Conservation (phyloP, 2,888 invertebrate species). For the Diaperis boleti region DNA sequence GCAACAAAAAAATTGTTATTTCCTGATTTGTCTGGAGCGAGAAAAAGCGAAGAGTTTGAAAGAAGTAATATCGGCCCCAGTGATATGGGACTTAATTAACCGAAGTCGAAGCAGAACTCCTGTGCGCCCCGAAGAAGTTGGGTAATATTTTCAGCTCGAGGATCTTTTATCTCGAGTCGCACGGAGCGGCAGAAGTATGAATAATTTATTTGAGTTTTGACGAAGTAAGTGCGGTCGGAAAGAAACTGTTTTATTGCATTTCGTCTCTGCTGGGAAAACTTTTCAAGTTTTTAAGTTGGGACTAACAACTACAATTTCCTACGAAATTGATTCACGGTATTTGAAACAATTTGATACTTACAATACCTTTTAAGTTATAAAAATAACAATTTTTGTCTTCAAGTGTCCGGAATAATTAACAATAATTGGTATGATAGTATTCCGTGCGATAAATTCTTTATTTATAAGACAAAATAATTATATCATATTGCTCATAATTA, state of each 20-base stretch:
- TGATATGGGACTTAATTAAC: slow-evolving; percentile 32
- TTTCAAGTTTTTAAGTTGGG: no score
- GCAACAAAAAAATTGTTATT: slow-evolving; percentile 4
- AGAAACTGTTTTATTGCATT: slow-evolving; percentile 30
- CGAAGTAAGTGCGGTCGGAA: neutral
- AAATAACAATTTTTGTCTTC: no score
- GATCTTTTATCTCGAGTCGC: slow-evolving; percentile 26
- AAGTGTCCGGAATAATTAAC: no score
- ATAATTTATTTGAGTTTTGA: slow-evolving; percentile 32
- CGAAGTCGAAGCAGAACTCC: slow-evolving; percentile 17
- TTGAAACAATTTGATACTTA: no score
- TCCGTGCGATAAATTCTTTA: neutral
- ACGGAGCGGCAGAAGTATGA: slow-evolving; percentile 14
- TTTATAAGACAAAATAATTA: neutral
- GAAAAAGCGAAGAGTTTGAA: slow-evolving; percentile 1
- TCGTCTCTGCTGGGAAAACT: no score
- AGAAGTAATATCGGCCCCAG: neutral
- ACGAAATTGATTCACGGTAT: no score
- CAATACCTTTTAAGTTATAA: no score
- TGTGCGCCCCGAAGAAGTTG: slow-evolving; percentile 10
- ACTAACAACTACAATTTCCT: no score
- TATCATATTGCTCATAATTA: neutral
- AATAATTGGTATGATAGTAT: neutral
- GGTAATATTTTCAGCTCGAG: slow-evolving; percentile 32
- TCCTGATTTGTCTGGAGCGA: slow-evolving; percentile 4